Percentiles rank a stretch among this genome's conserved stretches.
phyloP scores from a whole-genome alignment of 2,113 vertebrate genomes.

The Gadus chalcogrammus region DNA sequence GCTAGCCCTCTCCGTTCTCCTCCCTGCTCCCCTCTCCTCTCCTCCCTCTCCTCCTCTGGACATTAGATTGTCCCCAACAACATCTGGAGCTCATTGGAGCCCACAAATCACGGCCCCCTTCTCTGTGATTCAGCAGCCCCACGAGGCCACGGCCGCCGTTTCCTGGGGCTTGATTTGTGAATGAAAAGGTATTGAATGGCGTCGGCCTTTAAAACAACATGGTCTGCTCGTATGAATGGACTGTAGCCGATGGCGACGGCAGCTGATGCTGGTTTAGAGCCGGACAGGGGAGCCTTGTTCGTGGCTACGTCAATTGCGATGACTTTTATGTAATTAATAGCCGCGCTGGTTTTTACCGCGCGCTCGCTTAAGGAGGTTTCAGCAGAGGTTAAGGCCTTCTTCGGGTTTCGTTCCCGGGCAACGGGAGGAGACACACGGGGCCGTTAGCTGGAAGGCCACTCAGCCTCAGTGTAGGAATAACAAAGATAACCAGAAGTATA shows the following conservation, averaged over 20 bases:
- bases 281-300: constrained; percentile 15
- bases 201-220: constrained; percentile 49
- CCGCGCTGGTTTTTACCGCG: neutral
- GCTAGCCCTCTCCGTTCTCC: constrained; percentile 41
- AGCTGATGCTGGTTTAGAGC: constrained; percentile 32
- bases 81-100: constrained; percentile 64
- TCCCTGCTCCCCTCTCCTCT: constrained; percentile 43
- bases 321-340: constrained; percentile 1
- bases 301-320: constrained; percentile 16
- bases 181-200: constrained; percentile 56
- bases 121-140: constrained; percentile 60
- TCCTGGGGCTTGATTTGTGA: constrained; percentile 66
- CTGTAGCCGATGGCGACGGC: constrained; percentile 8
- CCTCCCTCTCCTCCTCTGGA: constrained; percentile 45
- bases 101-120: constrained; percentile 44
- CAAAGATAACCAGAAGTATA: constrained; percentile 25
- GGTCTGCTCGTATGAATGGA: constrained; percentile 37
- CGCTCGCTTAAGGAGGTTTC: neutral
- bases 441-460: neutral
- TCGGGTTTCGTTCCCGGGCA: neutral
- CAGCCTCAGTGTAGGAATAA: constrained; percentile 17
- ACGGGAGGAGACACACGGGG: neutral
- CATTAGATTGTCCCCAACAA: constrained; percentile 56
- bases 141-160: constrained; percentile 47
- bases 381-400: neutral